Percentiles rank a stretch among this genome's conserved stretches.
phyloP scores from a whole-genome alignment of 2,797 vertebrate genomes.

The Moxostoma hubbsi region DNA sequence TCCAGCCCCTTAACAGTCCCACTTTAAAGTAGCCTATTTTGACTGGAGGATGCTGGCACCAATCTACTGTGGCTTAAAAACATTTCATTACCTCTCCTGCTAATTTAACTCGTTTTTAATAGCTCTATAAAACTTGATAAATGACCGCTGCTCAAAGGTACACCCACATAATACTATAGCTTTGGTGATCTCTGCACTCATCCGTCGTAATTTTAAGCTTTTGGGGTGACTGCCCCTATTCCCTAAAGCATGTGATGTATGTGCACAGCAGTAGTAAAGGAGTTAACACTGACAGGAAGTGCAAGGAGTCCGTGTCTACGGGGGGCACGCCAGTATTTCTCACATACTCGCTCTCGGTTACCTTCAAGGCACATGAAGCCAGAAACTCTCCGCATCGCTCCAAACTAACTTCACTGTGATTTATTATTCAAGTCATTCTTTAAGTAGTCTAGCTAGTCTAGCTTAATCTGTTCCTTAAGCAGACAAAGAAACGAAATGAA shows the following conservation, averaged over 20 bases:
- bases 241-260: slow-evolving; percentile 14
- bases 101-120: slow-evolving; percentile 39
- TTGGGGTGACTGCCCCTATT: slow-evolving; percentile 13
- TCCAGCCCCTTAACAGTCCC: no score
- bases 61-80: slow-evolving; percentile 4
- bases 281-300: slow-evolving; percentile 60
- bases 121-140: slow-evolving; percentile 18
- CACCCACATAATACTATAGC: background rate
- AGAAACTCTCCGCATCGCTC: slow-evolving; percentile 6
- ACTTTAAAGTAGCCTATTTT: background rate
- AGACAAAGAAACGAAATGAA: background rate
- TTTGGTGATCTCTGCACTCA: slow-evolving; percentile 23
- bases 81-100: background rate
- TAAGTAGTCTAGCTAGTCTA: background rate
- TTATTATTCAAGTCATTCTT: background rate
- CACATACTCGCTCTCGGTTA: slow-evolving; percentile 16
- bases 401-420: background rate
- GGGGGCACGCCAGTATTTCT: slow-evolving; percentile 24
- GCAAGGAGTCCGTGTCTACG: slow-evolving; percentile 41
- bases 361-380: slow-evolving; percentile 29
- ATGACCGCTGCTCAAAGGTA: slow-evolving; percentile 9
- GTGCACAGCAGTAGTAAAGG: slow-evolving; percentile 49
- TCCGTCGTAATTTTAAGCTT: background rate
- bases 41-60: slow-evolving; percentile 1
- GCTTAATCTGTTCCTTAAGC: background rate